Percentiles rank a stretch among this genome's conserved stretches.
These are phyloP conservation scores for Cosmopolites sordidus DNA, from an alignment of 2,888 invertebrate species.

Conservation along the genomic window DNA sequence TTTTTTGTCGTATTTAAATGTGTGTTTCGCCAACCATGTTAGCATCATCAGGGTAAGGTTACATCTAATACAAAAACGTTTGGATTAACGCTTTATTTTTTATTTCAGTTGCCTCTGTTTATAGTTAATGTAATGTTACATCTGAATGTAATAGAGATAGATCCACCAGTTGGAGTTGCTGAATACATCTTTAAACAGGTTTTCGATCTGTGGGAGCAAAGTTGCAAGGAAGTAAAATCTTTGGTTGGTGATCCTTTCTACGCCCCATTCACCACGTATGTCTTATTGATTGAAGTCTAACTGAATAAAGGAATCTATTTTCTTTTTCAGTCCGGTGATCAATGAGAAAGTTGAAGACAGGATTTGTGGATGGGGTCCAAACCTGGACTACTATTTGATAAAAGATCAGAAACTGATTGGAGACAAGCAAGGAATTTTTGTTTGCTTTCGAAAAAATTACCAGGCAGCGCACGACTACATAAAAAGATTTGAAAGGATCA, in stretches of 20 bases:
- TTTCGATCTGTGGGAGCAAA: slow-evolving; percentile 62
- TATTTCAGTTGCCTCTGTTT: slow-evolving; percentile 61
- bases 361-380: slow-evolving; percentile 70
- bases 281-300: background rate
- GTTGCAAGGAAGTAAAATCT: slow-evolving; percentile 64
- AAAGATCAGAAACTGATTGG: slow-evolving; percentile 60
- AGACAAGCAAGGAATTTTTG: slow-evolving; percentile 54
- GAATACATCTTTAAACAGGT: slow-evolving; percentile 58
- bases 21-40: too few relatives aligned
- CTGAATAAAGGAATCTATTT: background rate
- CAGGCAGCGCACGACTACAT: slow-evolving; percentile 61
- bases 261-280: slow-evolving; percentile 68
- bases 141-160: slow-evolving; percentile 47
- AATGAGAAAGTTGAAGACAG: slow-evolving; percentile 78
- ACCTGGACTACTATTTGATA: slow-evolving; percentile 64
- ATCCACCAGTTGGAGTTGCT: slow-evolving; percentile 61
- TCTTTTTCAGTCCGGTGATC: slow-evolving; percentile 63
- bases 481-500: slow-evolving; percentile 60
- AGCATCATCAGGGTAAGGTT: too few relatives aligned
- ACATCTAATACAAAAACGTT: too few relatives aligned
- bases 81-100: too few relatives aligned
- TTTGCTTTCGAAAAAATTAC: slow-evolving; percentile 58
- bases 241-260: slow-evolving; percentile 67
- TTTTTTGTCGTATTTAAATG: too few relatives aligned
- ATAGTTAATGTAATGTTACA: slow-evolving; percentile 54